phyloP scores from a whole-genome alignment of 1,140 invertebrate genomes.

The Schlechtendalia chinensis region DNA sequence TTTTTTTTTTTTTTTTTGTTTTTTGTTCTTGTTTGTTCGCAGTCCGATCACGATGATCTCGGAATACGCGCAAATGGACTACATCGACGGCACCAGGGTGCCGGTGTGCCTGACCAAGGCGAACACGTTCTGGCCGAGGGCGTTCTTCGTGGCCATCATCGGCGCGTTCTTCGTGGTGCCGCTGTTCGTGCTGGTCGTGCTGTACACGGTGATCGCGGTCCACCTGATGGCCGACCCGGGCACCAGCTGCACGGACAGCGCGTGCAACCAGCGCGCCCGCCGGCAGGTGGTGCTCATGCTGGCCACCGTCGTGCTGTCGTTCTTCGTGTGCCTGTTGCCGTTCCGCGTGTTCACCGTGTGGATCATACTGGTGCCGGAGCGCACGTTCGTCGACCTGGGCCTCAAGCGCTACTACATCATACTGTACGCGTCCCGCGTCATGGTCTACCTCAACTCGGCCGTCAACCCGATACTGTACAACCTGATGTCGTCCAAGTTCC shows the following conservation, averaged over 20 bases:
- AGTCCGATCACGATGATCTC: conserved; percentile 78
- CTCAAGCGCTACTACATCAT: conserved; percentile 71
- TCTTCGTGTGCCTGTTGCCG: conserved; percentile 85
- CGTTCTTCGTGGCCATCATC: conserved; percentile 77
- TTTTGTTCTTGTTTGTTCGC: conserved; percentile 53
- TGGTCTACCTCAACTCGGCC: conserved; percentile 85
- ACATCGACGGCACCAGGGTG: conserved; percentile 68
- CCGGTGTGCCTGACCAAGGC: conserved; percentile 74
- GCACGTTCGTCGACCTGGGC: conserved; percentile 65
- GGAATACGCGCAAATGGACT: conserved; percentile 67
- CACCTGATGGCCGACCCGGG: conserved; percentile 75
- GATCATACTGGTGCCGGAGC: conserved; percentile 73
- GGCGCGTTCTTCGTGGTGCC: conserved; percentile 81
- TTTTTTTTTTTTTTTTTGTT: no score
- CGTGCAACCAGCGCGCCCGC: conserved; percentile 51
- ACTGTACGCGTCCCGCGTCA: conserved; percentile 80
- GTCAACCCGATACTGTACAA: conserved; percentile 89
- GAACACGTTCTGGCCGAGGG: conserved; percentile 68
- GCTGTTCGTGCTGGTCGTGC: conserved; percentile 71
- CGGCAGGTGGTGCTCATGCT: conserved; percentile 73
- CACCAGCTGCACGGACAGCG: conserved; percentile 50
- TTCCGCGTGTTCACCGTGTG: conserved; percentile 81
- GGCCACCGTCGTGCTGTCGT: conserved; percentile 83
- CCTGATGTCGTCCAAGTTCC: conserved; percentile 88
- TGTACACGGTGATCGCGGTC: conserved; percentile 80